phyloP scores from a whole-genome alignment of 2,888 invertebrate species.

The Geophilus truncorum region DNA sequence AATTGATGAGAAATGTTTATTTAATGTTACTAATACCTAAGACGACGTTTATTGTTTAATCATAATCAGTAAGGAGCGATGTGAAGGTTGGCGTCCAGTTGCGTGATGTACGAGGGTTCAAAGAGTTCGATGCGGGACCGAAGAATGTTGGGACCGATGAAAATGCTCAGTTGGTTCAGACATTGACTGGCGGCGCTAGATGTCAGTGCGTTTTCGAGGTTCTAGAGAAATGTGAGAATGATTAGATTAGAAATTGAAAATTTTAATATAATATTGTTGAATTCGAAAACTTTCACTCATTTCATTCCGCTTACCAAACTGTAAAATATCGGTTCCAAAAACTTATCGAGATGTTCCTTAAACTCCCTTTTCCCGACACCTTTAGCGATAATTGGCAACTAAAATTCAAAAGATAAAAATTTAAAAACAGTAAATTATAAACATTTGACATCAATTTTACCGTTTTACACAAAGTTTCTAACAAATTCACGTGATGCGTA shows the following conservation, averaged over 20 bases:
- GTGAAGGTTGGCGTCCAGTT: slow-evolving; percentile 45
- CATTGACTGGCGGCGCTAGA: slow-evolving; percentile 53
- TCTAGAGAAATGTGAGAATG: slow-evolving; percentile 45
- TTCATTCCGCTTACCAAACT: slow-evolving; percentile 52
- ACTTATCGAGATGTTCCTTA: slow-evolving; percentile 51
- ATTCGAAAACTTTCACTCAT: no score
- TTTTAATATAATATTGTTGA: background rate
- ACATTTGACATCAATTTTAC: slow-evolving; percentile 39
- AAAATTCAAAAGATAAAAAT: slow-evolving; percentile 34
- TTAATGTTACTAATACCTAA: no score
- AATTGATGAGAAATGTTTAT: no score
- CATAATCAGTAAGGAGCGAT: slow-evolving; percentile 44
- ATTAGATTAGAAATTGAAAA: background rate
- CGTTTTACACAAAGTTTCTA: slow-evolving; percentile 54
- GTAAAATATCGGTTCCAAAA: slow-evolving; percentile 53
- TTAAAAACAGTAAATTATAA: slow-evolving; percentile 17
- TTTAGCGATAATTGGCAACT: slow-evolving; percentile 51
- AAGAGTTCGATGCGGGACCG: slow-evolving; percentile 53
- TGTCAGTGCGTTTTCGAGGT: slow-evolving; percentile 53
- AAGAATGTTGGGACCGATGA: slow-evolving; percentile 53
- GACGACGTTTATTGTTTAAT: no score
- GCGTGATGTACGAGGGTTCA: slow-evolving; percentile 50
- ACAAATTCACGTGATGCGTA: slow-evolving; percentile 52
- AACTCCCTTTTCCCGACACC: slow-evolving; percentile 53
- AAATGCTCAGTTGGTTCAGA: slow-evolving; percentile 49